Conservation (phyloP, 2,113 vertebrate genomes). For the Halcyon malimbica region DNA sequence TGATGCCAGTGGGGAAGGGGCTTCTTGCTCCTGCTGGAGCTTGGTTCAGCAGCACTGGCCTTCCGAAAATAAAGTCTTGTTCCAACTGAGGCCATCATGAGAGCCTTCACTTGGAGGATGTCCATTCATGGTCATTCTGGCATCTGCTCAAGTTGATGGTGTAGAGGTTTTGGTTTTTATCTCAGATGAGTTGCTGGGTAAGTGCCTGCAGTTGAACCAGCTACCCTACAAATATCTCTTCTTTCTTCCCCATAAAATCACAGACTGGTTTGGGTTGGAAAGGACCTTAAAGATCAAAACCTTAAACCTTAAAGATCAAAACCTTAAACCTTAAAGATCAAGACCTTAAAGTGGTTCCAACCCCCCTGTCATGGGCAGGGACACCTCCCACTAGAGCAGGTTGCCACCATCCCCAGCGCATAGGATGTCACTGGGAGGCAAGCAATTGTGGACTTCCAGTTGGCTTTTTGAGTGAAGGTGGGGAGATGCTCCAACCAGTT, state of each 20-base stretch:
- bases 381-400: too few relatives aligned
- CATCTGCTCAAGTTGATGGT: not conserved
- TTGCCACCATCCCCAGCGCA: not conserved
- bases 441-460: rapidly evolving
- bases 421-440: too few relatives aligned
- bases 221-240: too few relatives aligned
- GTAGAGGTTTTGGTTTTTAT: not conserved
- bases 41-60: not conserved
- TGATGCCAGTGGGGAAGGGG: rapidly evolving
- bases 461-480: not conserved
- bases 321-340: too few relatives aligned
- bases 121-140: not conserved
- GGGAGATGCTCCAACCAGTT: not conserved
- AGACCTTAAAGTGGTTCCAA: too few relatives aligned
- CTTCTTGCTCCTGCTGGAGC: not conserved
- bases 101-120: not conserved
- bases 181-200: not conserved
- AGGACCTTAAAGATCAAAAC: too few relatives aligned
- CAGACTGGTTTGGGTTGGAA: too few relatives aligned
- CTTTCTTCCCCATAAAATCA: not conserved
- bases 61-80: not conserved
- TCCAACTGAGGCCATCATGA: not conserved
- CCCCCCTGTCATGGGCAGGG: too few relatives aligned
- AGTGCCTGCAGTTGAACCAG: not conserved
- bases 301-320: too few relatives aligned